phyloP scores from a whole-genome alignment of 2,797 vertebrate species.

The Chaunax sp. region DNA sequence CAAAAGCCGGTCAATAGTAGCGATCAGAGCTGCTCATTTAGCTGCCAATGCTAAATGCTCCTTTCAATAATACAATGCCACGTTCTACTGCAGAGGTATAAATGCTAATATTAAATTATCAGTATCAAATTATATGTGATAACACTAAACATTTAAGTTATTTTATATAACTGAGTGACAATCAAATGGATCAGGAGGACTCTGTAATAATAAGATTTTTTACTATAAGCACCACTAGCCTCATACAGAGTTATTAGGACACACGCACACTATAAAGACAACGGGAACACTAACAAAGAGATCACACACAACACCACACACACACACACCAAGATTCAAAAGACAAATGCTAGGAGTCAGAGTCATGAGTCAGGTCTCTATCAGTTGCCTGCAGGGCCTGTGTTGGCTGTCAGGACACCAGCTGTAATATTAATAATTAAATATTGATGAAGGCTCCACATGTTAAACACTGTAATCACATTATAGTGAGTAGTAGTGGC shows the following conservation, averaged over 20 bases:
- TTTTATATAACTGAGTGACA: conserved; percentile 48
- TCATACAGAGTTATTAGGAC: conserved; percentile 18
- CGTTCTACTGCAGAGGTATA: conserved; percentile 45
- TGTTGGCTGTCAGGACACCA: conserved; percentile 65
- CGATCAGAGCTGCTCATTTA: conserved; percentile 73
- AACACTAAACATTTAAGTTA: conserved; percentile 46
- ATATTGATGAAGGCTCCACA: conserved; percentile 86
- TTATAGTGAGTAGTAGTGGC: conserved; percentile 78
- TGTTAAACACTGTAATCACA: conserved; percentile 86
- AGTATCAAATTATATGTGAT: conserved; percentile 11
- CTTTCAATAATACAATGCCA: conserved; percentile 45
- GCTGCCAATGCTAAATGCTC: conserved; percentile 60
- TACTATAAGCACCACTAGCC: conserved; percentile 14
- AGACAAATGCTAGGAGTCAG: conserved; percentile 18
- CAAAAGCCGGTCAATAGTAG: conserved; percentile 75
- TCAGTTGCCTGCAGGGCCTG: conserved; percentile 56
- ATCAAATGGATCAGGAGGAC: conserved; percentile 40
- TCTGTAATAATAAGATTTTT: conserved; percentile 34
- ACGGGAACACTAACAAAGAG: not conserved
- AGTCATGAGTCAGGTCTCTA: conserved; percentile 41
- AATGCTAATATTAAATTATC: conserved; percentile 19
- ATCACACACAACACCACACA: not conserved
- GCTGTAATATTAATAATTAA: conserved; percentile 84
- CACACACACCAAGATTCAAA: not conserved
- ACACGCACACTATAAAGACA: conserved; percentile 1